Evolutionary conservation across 2,113 vertebrate species (phyloP), one percentile per base, ranked within the genome.

Genomic region (Nibea albiflora): DNA sequence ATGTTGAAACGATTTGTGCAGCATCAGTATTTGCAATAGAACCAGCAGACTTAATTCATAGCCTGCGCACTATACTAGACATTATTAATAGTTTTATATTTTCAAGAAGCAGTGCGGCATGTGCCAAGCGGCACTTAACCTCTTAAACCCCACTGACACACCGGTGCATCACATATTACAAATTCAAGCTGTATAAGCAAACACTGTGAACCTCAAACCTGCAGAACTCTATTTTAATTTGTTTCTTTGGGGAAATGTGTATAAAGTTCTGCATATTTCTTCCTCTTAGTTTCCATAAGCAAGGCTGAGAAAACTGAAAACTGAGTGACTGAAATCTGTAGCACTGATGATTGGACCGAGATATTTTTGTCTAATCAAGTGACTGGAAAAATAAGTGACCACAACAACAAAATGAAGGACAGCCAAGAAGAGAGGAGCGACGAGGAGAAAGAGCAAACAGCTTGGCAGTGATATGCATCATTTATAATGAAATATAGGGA

Each of bases 381-480:
- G 50, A 73, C 49, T 56, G 54, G 11, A 22, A 78, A 81, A 84
- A 70, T 35, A 70, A 71, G 75, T 35, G 52, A 76, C 54, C 80
- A 53, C 50, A 73, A 52, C 54, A 67, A 57, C 66, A 79, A 76
- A 69, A 1, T 76, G 67, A 83, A 80, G 80, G 68, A 77, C 72
- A 42, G 76, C 62, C 80, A 80, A 70, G 68, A 73, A 63, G 19
- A 72, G 65, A 63, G 24, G 14, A n/a, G 57, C 58, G 63, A 82
- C n/a, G 76, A 76, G 56, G 44, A 63, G 46, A 76, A 26, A 54
- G 76, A 31, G 54, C 73, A 78, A 84, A 85, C 64, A 72, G 65
- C 82, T 76, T 76, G 82, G 82, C 82, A 83, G 76, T 35, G 64
- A 76, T 80, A 26, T 56, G 58, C 64, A 62, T 54, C 44, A 26